Evolutionary conservation across 2,888 invertebrate species (phyloP).

Genomic region (Andrena haemorrhoa): DNA sequence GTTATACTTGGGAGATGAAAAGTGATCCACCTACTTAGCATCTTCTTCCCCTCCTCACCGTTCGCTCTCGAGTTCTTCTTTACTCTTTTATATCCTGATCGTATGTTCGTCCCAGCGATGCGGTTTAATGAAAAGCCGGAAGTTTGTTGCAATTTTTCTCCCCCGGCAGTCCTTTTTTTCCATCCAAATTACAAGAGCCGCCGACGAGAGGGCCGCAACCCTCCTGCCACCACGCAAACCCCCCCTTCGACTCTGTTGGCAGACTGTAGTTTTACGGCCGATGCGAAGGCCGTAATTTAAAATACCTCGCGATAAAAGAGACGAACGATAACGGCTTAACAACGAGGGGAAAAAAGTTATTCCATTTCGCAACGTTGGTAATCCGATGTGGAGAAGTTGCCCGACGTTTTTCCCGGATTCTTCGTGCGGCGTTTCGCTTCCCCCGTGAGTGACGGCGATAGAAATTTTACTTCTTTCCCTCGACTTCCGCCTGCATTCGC

Average conservation of each 20-base stretch:
- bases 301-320: constrained; percentile 61
- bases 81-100: constrained; percentile 13
- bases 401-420: constrained; percentile 25
- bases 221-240: not conserved
- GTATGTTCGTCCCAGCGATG: constrained; percentile 24
- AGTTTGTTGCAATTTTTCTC: constrained; percentile 49
- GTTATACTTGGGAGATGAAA: not conserved
- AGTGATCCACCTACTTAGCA: not conserved
- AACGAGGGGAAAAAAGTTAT: constrained; percentile 52
- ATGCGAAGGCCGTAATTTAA: constrained; percentile 62
- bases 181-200: constrained; percentile 51
- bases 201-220: constrained; percentile 10
- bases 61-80: not conserved
- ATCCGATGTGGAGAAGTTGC: constrained; percentile 53
- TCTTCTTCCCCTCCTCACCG: not conserved
- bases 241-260: constrained; percentile 19
- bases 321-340: constrained; percentile 60
- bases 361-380: constrained; percentile 54
- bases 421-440: constrained; percentile 12
- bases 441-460: constrained; percentile 18
- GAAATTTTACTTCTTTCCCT: constrained; percentile 2
- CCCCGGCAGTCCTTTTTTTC: constrained; percentile 12
- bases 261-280: constrained; percentile 60
- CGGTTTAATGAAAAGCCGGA: constrained; percentile 47
- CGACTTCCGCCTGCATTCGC: not conserved